phyloP scores from a whole-genome alignment of 2,797 vertebrate genomes.

The Champsocephalus gunnari region DNA sequence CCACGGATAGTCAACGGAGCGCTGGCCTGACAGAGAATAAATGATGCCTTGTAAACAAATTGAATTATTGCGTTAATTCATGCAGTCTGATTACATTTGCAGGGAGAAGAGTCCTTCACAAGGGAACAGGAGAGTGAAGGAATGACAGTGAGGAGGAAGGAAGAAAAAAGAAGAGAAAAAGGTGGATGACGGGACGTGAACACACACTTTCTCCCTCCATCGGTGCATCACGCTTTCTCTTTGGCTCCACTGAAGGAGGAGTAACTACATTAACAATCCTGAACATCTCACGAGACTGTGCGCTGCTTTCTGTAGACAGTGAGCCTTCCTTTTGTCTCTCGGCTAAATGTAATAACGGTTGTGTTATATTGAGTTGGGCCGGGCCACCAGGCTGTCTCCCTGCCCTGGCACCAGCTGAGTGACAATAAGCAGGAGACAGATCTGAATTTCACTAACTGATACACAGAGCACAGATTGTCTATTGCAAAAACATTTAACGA shows the following conservation, averaged over 20 bases:
- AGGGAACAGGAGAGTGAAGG: slow-evolving; percentile 60
- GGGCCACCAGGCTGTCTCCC: slow-evolving; percentile 51
- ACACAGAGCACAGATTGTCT: slow-evolving; percentile 18
- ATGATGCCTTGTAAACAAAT: slow-evolving; percentile 87
- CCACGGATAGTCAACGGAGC: slow-evolving; percentile 74
- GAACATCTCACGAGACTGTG: slow-evolving; percentile 69
- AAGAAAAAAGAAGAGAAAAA: slow-evolving; percentile 17
- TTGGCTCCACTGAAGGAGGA: slow-evolving; percentile 61
- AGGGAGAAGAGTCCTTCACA: slow-evolving; percentile 73
- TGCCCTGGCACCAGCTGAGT: slow-evolving; percentile 50
- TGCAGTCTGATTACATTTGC: slow-evolving; percentile 85
- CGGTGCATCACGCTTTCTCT: slow-evolving; percentile 46
- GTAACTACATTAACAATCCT: slow-evolving; percentile 78
- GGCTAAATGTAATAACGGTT: slow-evolving; percentile 74
- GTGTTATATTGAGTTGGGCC: slow-evolving; percentile 69
- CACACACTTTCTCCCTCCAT: slow-evolving; percentile 58
- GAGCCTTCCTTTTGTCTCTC: slow-evolving; percentile 65
- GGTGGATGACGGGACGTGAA: slow-evolving; percentile 24
- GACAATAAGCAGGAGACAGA: slow-evolving; percentile 53
- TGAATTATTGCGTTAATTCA: slow-evolving; percentile 87
- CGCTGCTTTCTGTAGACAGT: slow-evolving; percentile 56
- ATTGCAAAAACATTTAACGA: slow-evolving; percentile 29
- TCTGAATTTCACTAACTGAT: slow-evolving; percentile 38
- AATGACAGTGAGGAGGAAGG: slow-evolving; percentile 51
- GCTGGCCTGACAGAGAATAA: slow-evolving; percentile 84